Base-by-base conservation (phyloP, 1,140 invertebrate species). In the Drosophila guanche region DNA sequence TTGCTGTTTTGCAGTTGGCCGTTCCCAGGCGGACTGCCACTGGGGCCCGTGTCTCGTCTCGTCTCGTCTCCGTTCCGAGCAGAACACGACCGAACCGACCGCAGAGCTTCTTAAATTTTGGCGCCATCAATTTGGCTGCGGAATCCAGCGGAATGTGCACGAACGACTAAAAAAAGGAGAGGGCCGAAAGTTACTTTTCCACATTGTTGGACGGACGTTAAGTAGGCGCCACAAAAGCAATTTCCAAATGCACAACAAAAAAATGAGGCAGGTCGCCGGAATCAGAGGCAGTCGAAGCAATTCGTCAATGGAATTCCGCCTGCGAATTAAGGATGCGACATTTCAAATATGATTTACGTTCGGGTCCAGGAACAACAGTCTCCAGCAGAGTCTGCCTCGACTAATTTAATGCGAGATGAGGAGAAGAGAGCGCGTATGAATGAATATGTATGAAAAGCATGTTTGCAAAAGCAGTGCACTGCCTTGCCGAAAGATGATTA, bases 61-160 rank as follows among this genome's bases (percentile, higher is more conserved):
- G n/a, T 37, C 16, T 20, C 55, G 27, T 40, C 45, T 47, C 22
- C 10, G 51, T 10, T 41, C 37, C 12, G 20, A 33, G 23, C 46
- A 41, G 54, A 33, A 25, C 7, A 20, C 25, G 10, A 5, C 41
- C 23, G 56, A 47, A 42, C 27, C 55, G 67, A 62, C 46, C 23
- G 29, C 33, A 40, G 66, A 33, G 67, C 68, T 75, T 63, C 78
- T 69, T 88, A 78, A 88, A 86, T 88, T 86, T 86, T 86, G 83
- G 83, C 83, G 83, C 83, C 83, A 86, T 88, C 83, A 86, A 88
- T 86, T 85, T 88, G 81, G 76, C 79, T 73, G 66, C 70, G 83
- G 78, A 88, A 86, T 88, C 76, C 73, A 70, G 73, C 53, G 79
- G 79, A 83, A 81, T 81, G 79, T 12, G 76, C 72, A 73, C 76